Conservation (phyloP, 2,888 invertebrate species). For the Graphium colonna region DNA sequence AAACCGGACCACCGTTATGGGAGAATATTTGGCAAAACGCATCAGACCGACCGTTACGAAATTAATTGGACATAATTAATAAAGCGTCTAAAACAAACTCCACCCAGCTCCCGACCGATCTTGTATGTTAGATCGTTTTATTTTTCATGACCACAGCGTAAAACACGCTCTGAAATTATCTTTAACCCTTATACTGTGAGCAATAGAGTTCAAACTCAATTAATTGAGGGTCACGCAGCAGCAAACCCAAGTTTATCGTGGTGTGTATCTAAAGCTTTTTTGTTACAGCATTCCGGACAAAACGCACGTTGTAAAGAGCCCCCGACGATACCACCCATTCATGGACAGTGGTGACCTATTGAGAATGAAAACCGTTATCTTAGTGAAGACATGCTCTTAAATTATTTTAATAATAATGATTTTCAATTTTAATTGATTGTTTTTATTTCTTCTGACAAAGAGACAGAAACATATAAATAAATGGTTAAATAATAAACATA, state of each 20-base stretch:
- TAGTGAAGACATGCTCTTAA: constrained; percentile 46
- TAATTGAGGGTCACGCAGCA: constrained; percentile 23
- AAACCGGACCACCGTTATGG: constrained; percentile 47
- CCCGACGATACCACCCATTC: constrained; percentile 79
- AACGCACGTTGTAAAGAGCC: constrained; percentile 77
- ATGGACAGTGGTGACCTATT: constrained; percentile 78
- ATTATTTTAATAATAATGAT: no score
- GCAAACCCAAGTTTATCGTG: constrained; percentile 55
- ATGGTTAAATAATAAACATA: no score
- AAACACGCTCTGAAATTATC: constrained; percentile 13
- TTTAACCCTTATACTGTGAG: constrained; percentile 23
- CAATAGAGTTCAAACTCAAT: constrained; percentile 37
- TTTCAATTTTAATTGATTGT: no score
- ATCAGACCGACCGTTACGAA: constrained; percentile 59
- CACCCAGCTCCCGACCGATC: constrained; percentile 64
- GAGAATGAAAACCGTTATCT: constrained; percentile 55
- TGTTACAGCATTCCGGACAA: constrained; percentile 78
- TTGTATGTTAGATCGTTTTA: constrained; percentile 64
- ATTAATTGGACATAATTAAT: constrained; percentile 79
- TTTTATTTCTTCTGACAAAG: no score
- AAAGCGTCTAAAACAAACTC: constrained; percentile 73
- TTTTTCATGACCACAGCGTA: constrained; percentile 45
- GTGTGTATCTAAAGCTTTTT: constrained; percentile 77
- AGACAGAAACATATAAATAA: no score
- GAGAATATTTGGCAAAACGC: constrained; percentile 48